Percentiles rank a stretch among this genome's conserved stretches.
Evolutionary conservation across 2,113 vertebrate species (phyloP).

Genomic region (Stegostoma tigrinum): DNA sequence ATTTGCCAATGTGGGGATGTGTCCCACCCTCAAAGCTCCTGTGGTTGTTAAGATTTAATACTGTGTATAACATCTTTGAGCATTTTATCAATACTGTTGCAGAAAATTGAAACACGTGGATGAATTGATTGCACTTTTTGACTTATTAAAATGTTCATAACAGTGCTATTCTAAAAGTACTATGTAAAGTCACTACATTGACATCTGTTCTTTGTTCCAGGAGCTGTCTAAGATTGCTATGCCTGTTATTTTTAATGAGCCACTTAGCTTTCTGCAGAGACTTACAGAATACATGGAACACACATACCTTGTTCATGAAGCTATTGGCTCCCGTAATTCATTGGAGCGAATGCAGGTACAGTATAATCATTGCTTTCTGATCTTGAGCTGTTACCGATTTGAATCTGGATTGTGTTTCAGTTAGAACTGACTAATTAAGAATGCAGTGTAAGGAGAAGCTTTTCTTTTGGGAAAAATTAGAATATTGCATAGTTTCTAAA

Average conservation of each 20-base stretch:
- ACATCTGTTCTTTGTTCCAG: slow-evolving; percentile 49
- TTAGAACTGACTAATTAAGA: not conserved
- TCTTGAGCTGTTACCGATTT: no score
- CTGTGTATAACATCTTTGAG: no score
- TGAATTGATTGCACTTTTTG: no score
- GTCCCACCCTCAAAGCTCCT: not conserved
- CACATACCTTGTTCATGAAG: slow-evolving; percentile 93
- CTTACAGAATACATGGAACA: slow-evolving; percentile 97
- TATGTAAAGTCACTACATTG: not conserved
- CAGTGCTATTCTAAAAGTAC: not conserved
- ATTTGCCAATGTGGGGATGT: no score
- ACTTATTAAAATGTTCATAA: not conserved
- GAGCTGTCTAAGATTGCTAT: slow-evolving; percentile 97
- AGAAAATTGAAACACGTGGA: not conserved
- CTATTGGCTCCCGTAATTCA: slow-evolving; percentile 71
- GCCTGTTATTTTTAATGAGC: slow-evolving; percentile 95
- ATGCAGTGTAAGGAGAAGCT: fast-evolving
- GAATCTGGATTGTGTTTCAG: not conserved
- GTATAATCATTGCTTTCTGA: not conserved
- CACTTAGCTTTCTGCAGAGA: slow-evolving; percentile 90
- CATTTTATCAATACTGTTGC: not conserved
- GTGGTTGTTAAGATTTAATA: not conserved
- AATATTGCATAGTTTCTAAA: not conserved
- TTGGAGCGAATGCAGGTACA: slow-evolving; percentile 87
- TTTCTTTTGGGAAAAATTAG: not conserved